A percentile compares a stretch with the other conserved stretches of the same genome.
These are phyloP conservation scores for Heteromyza rotundicornis DNA, from an alignment of 2,888 invertebrate species.

Conservation along the genomic window DNA sequence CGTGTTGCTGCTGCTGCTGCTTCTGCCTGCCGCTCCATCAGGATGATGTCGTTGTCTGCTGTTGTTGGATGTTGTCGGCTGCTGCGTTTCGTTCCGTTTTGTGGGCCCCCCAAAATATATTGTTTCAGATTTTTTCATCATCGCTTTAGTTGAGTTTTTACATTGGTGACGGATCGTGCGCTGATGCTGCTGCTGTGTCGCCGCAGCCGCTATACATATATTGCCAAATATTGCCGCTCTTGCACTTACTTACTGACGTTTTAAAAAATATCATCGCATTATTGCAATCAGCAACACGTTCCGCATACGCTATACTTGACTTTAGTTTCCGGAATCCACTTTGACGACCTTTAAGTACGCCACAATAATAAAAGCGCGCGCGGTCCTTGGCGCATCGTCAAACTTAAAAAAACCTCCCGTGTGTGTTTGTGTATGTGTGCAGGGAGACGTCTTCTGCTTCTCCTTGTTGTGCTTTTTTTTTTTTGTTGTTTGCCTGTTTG, in stretches of 20 bases:
- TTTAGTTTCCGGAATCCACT: conserved; percentile 14
- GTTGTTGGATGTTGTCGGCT: not conserved
- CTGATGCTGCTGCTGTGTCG: conserved; percentile 35
- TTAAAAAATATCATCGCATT: not conserved
- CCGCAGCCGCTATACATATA: conserved; percentile 17
- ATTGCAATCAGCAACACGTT: not conserved
- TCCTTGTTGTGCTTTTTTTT: no score
- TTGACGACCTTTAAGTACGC: conserved; percentile 10
- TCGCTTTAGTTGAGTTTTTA: conserved; percentile 64
- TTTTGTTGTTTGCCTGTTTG: no score
- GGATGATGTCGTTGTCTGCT: not conserved
- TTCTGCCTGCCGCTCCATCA: conserved; percentile 31
- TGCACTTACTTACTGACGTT: conserved; percentile 9
- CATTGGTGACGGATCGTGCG: conserved; percentile 64
- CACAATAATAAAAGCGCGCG: not conserved
- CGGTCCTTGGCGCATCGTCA: no score
- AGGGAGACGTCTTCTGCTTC: no score
- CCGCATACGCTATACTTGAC: not conserved
- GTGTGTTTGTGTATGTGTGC: no score
- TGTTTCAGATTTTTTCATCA: conserved; percentile 64
- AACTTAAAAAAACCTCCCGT: no score
- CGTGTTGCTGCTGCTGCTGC: conserved; percentile 23
- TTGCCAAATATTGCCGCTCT: conserved; percentile 26
- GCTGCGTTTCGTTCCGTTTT: conserved; percentile 23
- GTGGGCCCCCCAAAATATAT: conserved; percentile 61